Percentiles rank a stretch among this genome's conserved stretches.
These are phyloP conservation scores for Amblyraja radiata DNA, from an alignment of 2,797 vertebrate species.

Conservation along the genomic window DNA sequence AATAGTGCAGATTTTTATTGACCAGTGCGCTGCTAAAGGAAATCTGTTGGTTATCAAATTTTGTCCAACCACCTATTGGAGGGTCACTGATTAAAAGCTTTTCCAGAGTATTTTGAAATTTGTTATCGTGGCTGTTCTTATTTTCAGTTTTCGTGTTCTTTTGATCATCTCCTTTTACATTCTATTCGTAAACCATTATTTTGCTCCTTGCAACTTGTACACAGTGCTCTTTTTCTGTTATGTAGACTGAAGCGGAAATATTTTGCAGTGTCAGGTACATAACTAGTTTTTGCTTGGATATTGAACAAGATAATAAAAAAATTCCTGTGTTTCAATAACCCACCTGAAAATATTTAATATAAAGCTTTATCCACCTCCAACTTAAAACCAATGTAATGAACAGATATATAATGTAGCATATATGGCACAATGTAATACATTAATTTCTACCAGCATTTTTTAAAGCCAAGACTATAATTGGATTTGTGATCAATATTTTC, in stretches of 20 bases:
- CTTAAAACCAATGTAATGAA: background rate
- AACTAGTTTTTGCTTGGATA: background rate
- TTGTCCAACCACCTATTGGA: background rate
- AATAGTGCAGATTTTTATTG: background rate
- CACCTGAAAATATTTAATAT: background rate
- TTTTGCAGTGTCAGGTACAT: background rate
- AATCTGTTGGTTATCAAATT: background rate
- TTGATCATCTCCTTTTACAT: background rate
- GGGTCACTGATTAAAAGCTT: too few species aligned
- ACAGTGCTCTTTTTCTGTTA: background rate
- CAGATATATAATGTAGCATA: background rate
- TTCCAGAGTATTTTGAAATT: background rate
- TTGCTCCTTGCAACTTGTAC: background rate
- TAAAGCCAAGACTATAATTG: background rate
- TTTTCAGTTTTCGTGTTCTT: background rate
- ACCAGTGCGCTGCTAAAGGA: background rate
- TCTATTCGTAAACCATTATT: background rate
- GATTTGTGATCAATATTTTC: background rate
- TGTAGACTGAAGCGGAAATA: background rate
- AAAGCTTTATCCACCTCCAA: background rate
- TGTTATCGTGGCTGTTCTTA: background rate
- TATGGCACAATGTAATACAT: background rate
- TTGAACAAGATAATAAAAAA: background rate
- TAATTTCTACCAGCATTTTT: background rate
- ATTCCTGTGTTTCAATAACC: background rate